phyloP scores from a whole-genome alignment of 2,888 invertebrate genomes.

The Pantelozetes paolii region DNA sequence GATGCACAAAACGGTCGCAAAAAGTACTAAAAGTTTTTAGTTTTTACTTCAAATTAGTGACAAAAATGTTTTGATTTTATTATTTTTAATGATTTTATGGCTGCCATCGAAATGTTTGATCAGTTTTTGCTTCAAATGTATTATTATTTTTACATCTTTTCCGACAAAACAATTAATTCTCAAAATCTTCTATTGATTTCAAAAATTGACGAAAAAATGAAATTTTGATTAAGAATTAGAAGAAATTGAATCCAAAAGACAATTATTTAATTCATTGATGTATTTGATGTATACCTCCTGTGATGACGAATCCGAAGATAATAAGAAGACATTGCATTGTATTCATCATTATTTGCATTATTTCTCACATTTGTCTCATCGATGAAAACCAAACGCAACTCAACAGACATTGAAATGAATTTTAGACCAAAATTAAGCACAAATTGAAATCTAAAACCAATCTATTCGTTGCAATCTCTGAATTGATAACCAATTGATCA shows the following conservation, averaged over 20 bases:
- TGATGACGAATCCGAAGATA: slow-evolving; percentile 7
- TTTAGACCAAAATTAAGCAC: not conserved
- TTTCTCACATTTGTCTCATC: not conserved
- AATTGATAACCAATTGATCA: not conserved
- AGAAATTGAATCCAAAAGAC: slow-evolving; percentile 9
- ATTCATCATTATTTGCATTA: slow-evolving; percentile 14
- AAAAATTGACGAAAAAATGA: not conserved
- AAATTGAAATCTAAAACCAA: not conserved
- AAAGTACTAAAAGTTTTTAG: slow-evolving; percentile 7
- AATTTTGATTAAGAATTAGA: not conserved
- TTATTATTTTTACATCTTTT: not conserved
- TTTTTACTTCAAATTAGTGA: not conserved
- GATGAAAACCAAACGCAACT: not conserved
- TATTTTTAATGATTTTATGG: not conserved
- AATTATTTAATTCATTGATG: not conserved
- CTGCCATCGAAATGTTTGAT: not conserved
- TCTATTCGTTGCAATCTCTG: slow-evolving; percentile 5
- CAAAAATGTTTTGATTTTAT: not conserved
- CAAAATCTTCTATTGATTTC: slow-evolving; percentile 3
- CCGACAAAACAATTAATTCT: not conserved
- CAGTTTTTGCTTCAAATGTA: not conserved
- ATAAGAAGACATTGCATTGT: slow-evolving; percentile 1
- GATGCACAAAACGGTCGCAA: slow-evolving; percentile 16
- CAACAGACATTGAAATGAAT: not conserved
- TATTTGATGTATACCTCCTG: slow-evolving; percentile 34